A percentile compares a stretch with the other conserved stretches of the same genome.
Evolutionary conservation across 2,888 invertebrate species (phyloP).

Genomic region (Pteria penguin): DNA sequence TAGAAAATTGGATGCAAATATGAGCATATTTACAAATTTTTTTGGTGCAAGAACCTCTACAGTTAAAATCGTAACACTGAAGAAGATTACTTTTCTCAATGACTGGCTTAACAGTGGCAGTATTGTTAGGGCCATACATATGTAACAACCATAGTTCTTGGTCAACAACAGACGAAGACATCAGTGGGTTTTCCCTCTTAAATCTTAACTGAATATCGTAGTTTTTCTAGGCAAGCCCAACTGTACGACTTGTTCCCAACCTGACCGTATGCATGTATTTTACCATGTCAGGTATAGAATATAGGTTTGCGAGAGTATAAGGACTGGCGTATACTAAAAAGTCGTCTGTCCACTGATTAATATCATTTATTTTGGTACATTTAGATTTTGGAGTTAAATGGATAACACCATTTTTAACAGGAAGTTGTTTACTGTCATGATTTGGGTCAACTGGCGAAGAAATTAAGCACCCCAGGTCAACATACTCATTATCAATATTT

Average conservation of each 20-base stretch:
- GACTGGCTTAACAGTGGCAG: too few relatives aligned
- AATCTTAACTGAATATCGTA: slow-evolving; percentile 24
- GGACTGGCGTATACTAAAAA: slow-evolving; percentile 19
- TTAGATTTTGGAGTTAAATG: background rate
- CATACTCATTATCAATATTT: background rate
- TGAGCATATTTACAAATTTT: slow-evolving; percentile 5
- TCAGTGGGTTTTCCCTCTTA: slow-evolving; percentile 16
- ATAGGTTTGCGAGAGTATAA: background rate
- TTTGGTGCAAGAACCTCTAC: slow-evolving; percentile 3
- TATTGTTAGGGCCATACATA: background rate
- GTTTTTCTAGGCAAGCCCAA: background rate
- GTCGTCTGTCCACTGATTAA: slow-evolving; percentile 16
- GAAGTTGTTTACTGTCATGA: background rate
- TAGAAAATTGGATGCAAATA: background rate
- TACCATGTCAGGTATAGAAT: background rate
- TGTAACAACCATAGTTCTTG: slow-evolving; percentile 22
- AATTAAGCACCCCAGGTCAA: background rate
- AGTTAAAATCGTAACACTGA: slow-evolving; percentile 28
- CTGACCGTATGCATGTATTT: slow-evolving; percentile 26
- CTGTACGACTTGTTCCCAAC: slow-evolving; percentile 11
- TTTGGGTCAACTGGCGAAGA: background rate
- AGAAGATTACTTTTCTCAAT: background rate
- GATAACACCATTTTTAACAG: background rate
- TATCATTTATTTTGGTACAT: background rate
- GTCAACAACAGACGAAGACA: background rate